A percentile compares a stretch with the other conserved stretches of the same genome.
Evolutionary conservation across 2,113 vertebrate species (phyloP).

Genomic region (Poeciliopsis occidentalis): DNA sequence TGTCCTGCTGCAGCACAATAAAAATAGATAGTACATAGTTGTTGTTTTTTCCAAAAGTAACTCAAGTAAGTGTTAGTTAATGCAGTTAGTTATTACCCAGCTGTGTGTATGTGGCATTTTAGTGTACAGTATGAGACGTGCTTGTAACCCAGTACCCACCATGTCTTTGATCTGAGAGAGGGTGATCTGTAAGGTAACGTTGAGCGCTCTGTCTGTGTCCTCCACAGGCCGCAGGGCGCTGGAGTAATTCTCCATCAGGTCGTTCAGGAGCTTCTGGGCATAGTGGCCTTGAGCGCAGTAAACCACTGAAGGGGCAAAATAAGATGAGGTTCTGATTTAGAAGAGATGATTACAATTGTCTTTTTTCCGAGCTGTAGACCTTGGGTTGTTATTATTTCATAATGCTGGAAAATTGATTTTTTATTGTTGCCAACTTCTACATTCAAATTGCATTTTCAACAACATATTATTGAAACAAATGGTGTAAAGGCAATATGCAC

Average conservation of each 20-base stretch:
- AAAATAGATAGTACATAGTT: too few relatives aligned
- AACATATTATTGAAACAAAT: not conserved
- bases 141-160: conserved; percentile 77
- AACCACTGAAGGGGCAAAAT: conserved; percentile 70
- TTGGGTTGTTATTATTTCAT: not conserved
- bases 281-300: conserved; percentile 90
- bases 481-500: not conserved
- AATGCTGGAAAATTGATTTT: not conserved
- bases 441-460: not conserved
- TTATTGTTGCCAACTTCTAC: not conserved
- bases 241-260: conserved; percentile 94
- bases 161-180: conserved; percentile 98
- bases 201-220: conserved; percentile 93
- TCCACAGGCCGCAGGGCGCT: conserved; percentile 93
- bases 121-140: not conserved
- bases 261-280: conserved; percentile 89
- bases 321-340: not conserved
- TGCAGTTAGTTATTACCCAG: too few relatives aligned
- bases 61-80: too few relatives aligned
- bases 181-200: conserved; percentile 95
- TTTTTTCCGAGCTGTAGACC: too few relatives aligned
- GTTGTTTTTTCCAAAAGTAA: too few relatives aligned
- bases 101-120: not conserved
- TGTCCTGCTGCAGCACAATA: too few relatives aligned
- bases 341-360: too few relatives aligned